Evolutionary conservation across 2,797 vertebrate species (phyloP).

Genomic region (Zalophus californianus): DNA sequence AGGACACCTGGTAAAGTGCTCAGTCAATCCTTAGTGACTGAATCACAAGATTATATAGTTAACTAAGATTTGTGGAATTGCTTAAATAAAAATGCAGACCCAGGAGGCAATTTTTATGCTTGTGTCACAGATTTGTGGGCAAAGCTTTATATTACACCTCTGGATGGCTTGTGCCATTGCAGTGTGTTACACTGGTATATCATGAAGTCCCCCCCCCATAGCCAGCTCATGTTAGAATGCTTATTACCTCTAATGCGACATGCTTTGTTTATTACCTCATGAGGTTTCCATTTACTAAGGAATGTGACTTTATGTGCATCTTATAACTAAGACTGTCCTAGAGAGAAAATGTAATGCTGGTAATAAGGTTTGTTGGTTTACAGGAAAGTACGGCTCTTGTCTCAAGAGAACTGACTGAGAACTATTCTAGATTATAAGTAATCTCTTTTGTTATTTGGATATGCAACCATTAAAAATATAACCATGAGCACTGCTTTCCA

Average conservation of each 20-base stretch:
- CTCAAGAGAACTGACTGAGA: neutral
- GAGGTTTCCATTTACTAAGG: constrained; percentile 11
- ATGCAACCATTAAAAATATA: neutral
- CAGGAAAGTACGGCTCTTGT: neutral
- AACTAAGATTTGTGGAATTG: neutral
- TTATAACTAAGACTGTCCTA: neutral
- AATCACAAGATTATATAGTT: neutral
- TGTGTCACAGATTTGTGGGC: neutral
- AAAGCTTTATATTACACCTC: neutral
- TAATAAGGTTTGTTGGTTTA: neutral
- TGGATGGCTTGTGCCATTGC: neutral
- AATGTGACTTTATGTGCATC: neutral
- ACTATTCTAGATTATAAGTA: neutral
- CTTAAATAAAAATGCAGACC: constrained; percentile 46
- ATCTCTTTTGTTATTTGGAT: neutral
- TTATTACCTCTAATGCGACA: neutral
- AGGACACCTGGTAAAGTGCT: neutral
- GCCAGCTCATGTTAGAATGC: neutral
- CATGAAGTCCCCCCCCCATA: neutral
- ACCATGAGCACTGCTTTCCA: neutral
- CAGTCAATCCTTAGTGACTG: neutral
- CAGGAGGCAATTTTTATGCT: neutral
- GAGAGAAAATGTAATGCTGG: constrained; percentile 1
- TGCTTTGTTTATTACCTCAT: neutral
- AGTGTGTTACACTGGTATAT: neutral